Conservation (phyloP, 2,888 invertebrate species). For the Archips crataeganus region DNA sequence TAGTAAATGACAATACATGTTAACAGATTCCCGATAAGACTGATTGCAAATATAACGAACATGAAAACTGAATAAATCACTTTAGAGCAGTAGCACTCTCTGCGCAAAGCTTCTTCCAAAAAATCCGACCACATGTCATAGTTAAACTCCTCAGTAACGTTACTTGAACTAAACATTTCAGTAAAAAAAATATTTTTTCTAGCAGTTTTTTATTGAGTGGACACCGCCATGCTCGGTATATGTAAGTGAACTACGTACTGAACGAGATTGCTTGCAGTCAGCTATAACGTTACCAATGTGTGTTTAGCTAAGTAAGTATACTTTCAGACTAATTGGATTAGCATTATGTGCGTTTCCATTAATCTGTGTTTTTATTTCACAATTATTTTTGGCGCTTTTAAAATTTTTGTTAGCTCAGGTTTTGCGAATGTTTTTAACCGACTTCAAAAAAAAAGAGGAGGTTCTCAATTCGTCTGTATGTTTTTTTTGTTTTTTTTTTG, state of each 20-base stretch:
- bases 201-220: slow-evolving; percentile 2
- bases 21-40: slow-evolving; percentile 50
- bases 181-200: neutral
- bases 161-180: slow-evolving; percentile 11
- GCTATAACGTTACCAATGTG: slow-evolving; percentile 16
- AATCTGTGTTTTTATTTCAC: neutral
- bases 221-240: neutral
- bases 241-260: slow-evolving; percentile 13
- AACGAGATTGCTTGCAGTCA: slow-evolving; percentile 9
- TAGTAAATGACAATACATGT: slow-evolving; percentile 53
- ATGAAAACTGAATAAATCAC: slow-evolving; percentile 30
- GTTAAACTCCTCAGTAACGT: slow-evolving; percentile 22
- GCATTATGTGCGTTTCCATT: slow-evolving; percentile 2
- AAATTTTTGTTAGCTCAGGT: too few species aligned
- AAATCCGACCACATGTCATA: slow-evolving; percentile 30
- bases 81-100: slow-evolving; percentile 13
- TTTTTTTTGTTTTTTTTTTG: too few species aligned
- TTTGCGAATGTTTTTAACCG: too few species aligned
- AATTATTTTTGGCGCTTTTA: too few species aligned
- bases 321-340: slow-evolving; percentile 36
- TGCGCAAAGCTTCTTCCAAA: slow-evolving; percentile 28
- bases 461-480: too few species aligned
- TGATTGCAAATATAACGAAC: slow-evolving; percentile 35
- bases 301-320: slow-evolving; percentile 23
- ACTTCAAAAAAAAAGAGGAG: too few species aligned